A percentile compares a stretch with the other conserved stretches of the same genome.
Conservation (phyloP, 2,797 vertebrate genomes). For the Gambusia yucatana region DNA sequence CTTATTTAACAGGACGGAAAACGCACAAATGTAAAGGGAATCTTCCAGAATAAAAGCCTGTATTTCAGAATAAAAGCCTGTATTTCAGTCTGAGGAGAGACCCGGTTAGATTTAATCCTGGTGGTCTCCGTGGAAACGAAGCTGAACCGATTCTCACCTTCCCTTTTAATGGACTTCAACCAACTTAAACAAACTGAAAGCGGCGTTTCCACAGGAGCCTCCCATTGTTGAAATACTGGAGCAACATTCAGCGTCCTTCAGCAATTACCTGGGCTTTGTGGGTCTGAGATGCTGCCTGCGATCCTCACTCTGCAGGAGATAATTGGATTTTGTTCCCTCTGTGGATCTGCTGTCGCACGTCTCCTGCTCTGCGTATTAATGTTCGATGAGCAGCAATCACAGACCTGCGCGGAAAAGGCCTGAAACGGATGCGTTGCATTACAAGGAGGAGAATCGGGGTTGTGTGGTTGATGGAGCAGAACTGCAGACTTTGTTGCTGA, state of each 20-base stretch:
- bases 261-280: conserved; percentile 63
- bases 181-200: conserved; percentile 69
- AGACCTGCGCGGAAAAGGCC: conserved; percentile 22
- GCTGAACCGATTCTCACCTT: conserved; percentile 49
- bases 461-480: conserved; percentile 44
- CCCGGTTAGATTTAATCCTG: conserved; percentile 28
- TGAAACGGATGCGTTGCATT: conserved; percentile 31
- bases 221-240: conserved; percentile 61
- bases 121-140: conserved; percentile 44
- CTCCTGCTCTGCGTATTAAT: conserved; percentile 56
- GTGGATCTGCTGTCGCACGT: conserved; percentile 54
- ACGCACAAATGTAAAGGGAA: too few species aligned
- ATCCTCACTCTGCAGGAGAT: conserved; percentile 49
- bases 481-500: conserved; percentile 32
- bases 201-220: conserved; percentile 35
- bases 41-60: not conserved
- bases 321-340: conserved; percentile 77
- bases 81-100: not conserved
- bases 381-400: conserved; percentile 68
- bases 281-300: conserved; percentile 59
- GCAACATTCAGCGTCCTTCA: conserved; percentile 53
- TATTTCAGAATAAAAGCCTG: not conserved
- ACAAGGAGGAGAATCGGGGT: conserved; percentile 8
- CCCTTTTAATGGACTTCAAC: conserved; percentile 64
- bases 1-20: too few species aligned